Base-by-base conservation (phyloP, 2,888 invertebrate species). In the Mimas tiliae region DNA sequence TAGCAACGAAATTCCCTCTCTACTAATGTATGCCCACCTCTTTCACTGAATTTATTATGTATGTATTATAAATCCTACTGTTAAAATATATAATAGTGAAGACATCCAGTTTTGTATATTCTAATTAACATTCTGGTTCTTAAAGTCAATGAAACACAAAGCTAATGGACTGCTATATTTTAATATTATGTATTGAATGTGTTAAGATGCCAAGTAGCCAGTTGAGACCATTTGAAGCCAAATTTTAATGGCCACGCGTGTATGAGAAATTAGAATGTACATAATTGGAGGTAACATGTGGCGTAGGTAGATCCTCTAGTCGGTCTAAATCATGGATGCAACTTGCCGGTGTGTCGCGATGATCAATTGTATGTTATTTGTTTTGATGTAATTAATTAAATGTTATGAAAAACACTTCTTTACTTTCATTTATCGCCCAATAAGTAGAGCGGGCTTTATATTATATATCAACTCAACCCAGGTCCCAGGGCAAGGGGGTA, bases 371-470 rank as follows among this genome's bases (percentile, higher is more conserved):
- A 91, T 92, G 92, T 93, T 93, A 93, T 86, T 91, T 91, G 91
- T 92, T 92, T 93, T 92, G 89, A 92, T 93, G 93, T 93, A 90
- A 90, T 88, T 86, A 81, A 92, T 86, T 89, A 93, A 93, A 93
- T 93, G 93, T 93, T 93, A 92, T 91, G 79, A 83, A 93, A 92
- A 90, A 87, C 75, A 72, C 67, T 14, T 8, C 12, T 38, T 21
- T 64, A 71, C 72, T 66, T 65, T 74, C 77, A 70, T 51, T 62
- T 65, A 45, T 16, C 27, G 27, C 27, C 27, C 27, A n/a, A n/a
- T n/a, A n/a, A n/a, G n/a, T n/a, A n/a, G n/a, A n/a, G n/a, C n/a
- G n/a, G 27, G 27, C 2, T 27, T 27, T 27, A 27, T 4, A 27
- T n/a, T 4, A 27, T 27, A 27, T 27, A 27, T 27, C 27, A 27